Conservation (phyloP, 2,113 vertebrate genomes). For the Delphinus delphis region DNA sequence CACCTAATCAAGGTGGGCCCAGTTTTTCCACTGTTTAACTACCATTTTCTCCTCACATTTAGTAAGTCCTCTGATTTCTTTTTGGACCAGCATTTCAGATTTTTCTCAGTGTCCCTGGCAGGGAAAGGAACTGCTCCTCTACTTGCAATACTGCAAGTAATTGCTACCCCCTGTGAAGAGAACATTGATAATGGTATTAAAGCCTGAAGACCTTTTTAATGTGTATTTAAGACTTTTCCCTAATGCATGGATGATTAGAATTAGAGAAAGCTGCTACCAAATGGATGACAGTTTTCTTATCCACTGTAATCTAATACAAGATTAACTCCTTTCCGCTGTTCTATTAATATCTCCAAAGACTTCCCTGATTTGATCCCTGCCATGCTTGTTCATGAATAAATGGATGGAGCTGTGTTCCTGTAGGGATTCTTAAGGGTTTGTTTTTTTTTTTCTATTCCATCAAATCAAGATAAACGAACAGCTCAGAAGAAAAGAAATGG, state of each 20-base stretch:
- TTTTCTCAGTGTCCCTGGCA: slow-evolving; percentile 7
- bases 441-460: slow-evolving; percentile 63
- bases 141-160: slow-evolving; percentile 57
- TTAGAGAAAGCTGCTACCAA: slow-evolving; percentile 76
- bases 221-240: slow-evolving; percentile 69
- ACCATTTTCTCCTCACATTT: not conserved
- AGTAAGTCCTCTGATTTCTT: not conserved
- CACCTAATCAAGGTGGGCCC: not conserved
- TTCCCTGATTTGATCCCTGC: slow-evolving; percentile 66
- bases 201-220: slow-evolving; percentile 61
- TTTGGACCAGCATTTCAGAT: slow-evolving; percentile 16
- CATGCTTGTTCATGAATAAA: slow-evolving; percentile 77
- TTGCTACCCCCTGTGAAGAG: slow-evolving; percentile 44
- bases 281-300: slow-evolving; percentile 68
- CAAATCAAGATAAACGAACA: slow-evolving; percentile 77
- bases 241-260: slow-evolving; percentile 65
- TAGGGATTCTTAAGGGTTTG: slow-evolving; percentile 62
- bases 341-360: slow-evolving; percentile 69
- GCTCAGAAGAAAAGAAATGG: slow-evolving; percentile 69
- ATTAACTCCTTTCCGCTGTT: slow-evolving; percentile 73
- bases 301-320: slow-evolving; percentile 79
- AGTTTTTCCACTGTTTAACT: not conserved
- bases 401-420: slow-evolving; percentile 64
- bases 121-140: slow-evolving; percentile 32
- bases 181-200: slow-evolving; percentile 47